Percentiles rank a stretch among this genome's conserved stretches.
phyloP scores from a whole-genome alignment of 2,888 invertebrate genomes.

The Bellardia pandia region DNA sequence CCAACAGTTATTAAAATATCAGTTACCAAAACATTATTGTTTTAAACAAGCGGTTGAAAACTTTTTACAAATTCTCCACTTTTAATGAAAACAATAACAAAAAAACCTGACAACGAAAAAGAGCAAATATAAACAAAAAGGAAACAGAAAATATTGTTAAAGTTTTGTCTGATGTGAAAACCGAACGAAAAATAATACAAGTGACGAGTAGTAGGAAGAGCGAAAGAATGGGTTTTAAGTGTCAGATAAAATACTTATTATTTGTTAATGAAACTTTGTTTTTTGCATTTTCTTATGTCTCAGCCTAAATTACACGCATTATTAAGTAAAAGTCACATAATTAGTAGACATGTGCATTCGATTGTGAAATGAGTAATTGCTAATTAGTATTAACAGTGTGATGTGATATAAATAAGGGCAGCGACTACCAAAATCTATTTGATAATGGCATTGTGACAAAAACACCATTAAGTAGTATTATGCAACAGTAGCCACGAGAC shows the following conservation, averaged over 20 bases:
- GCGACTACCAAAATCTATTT: too few relatives aligned
- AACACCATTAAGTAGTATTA: too few relatives aligned
- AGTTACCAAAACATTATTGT: constrained; percentile 54
- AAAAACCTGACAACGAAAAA: neutral
- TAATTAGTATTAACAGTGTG: neutral
- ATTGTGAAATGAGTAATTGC: neutral
- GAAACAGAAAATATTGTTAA: constrained; percentile 8
- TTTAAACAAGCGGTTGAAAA: constrained; percentile 31
- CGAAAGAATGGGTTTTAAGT: neutral
- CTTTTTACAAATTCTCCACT: constrained; percentile 26
- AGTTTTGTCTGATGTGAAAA: constrained; percentile 16
- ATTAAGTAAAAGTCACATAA: constrained; percentile 3
- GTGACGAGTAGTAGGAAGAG: neutral
- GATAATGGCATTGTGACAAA: too few relatives aligned
- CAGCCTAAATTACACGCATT: neutral
- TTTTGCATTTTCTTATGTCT: neutral
- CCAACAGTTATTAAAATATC: constrained; percentile 62
- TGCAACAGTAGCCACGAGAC: too few relatives aligned
- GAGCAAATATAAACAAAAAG: neutral
- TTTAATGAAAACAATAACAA: constrained; percentile 9
- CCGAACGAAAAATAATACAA: neutral
- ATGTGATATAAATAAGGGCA: neutral
- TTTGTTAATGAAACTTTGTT: neutral
- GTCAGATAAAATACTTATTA: neutral
- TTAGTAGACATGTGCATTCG: neutral